Base-by-base conservation (phyloP, 1,140 invertebrate genomes). In the Vanessa atalanta region DNA sequence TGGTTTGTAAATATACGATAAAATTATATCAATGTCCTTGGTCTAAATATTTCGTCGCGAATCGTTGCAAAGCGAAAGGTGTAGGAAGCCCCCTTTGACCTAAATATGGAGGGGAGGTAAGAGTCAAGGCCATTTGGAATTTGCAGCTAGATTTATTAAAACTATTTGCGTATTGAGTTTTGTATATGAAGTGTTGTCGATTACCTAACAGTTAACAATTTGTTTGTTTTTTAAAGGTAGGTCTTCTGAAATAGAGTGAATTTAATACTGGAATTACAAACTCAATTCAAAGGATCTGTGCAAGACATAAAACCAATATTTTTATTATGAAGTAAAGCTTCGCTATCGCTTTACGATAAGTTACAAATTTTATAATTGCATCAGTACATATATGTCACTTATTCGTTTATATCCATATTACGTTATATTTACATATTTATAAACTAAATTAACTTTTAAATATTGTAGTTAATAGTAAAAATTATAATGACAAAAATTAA, bases 71-170 rank as follows among this genome's bases (percentile, higher is more conserved):
- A 72, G 64, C 74, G 69, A 71, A 64, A 79, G 65, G 68, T 76
- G 43, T 65, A 68, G 48, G 11, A 69, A 43, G 14, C 74, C 71
- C 71, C 75, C 75, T 74, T 70, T 74, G 78, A 84, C 86, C 84
- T 65, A 82, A 77, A 82, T 84, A 73, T 63, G 66, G 47, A 47
- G 75, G 55, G 74, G 74, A 70, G 74, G 74, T 71, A 63, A 26
- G 70, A 68, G 70, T 67, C 69, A 76, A 72, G 74, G 74, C 65
- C 69, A 75, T 51, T 57, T 57, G 16, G 53, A 57, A 37, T 37
- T 26, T 16, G 12, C 14, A 37, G 57, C 26, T 31, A 6, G 57
- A 37, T 26, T 15, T 8, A 37, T n/a, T 23, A 13, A 12, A 53
- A 23, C 16, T 23, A 57, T 57, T 57, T 57, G 53, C 53, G 23